These are phyloP conservation scores for Trinorchestia longiramus DNA, from an alignment of 1,140 invertebrate species.

Conservation along the genomic window DNA sequence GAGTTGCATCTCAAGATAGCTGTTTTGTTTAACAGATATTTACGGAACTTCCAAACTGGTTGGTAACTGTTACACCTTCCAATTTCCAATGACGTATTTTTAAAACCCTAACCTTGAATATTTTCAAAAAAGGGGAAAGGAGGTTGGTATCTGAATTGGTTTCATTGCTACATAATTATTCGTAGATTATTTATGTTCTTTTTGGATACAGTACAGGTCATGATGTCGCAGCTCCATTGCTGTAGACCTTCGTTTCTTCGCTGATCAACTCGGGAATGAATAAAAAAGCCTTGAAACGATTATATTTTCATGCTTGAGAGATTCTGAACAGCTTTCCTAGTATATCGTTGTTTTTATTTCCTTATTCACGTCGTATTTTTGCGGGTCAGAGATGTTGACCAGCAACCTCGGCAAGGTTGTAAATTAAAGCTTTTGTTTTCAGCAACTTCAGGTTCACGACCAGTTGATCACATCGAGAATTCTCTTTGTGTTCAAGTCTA, in stretches of 20 bases:
- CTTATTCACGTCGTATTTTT: neutral
- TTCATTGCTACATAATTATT: neutral
- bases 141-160: neutral
- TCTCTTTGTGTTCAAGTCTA: neutral
- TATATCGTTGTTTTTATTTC: neutral
- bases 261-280: neutral
- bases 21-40: neutral
- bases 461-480: neutral
- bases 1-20: neutral
- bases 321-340: neutral
- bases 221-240: neutral
- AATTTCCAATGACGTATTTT: neutral
- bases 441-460: neutral
- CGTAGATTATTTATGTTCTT: neutral
- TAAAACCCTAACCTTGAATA: neutral
- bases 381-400: neutral
- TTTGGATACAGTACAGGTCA: neutral
- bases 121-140: neutral
- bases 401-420: neutral
- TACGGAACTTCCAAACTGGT: neutral
- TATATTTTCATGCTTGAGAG: neutral
- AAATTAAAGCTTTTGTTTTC: neutral
- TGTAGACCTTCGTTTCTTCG: neutral
- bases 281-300: neutral
- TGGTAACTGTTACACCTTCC: neutral